Conservation (phyloP, 2,888 invertebrate species). For the Mythimna loreyi region DNA sequence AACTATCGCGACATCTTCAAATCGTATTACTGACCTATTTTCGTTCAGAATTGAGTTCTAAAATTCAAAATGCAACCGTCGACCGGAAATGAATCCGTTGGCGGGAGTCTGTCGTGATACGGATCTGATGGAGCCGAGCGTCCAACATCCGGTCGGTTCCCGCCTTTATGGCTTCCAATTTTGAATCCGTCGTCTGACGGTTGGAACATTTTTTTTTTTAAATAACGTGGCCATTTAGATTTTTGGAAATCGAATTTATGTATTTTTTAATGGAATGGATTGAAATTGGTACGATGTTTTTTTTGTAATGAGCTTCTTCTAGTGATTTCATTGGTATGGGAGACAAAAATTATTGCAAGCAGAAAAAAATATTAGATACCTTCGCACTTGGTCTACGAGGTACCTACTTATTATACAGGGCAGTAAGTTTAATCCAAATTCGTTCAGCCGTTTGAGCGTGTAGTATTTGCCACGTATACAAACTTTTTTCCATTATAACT, state of each 20-base stretch:
- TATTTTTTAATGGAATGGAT: constrained; percentile 27
- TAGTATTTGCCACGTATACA: no score
- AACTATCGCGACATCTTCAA: constrained; percentile 67
- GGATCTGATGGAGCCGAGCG: constrained; percentile 87
- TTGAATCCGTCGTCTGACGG: constrained; percentile 75
- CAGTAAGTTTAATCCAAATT: no score
- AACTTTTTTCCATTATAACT: no score
- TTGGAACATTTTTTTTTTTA: constrained; percentile 62
- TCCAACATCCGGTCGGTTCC: constrained; percentile 87
- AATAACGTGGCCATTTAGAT: constrained; percentile 51
- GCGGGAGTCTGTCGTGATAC: constrained; percentile 87
- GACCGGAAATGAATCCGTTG: constrained; percentile 89
- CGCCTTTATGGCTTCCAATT: constrained; percentile 89
- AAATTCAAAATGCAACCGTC: constrained; percentile 88
- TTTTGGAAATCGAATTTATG: constrained; percentile 32
- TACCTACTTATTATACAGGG: no score
- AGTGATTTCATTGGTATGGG: not conserved
- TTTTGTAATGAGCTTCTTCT: no score
- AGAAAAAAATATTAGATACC: no score
- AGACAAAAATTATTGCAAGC: not conserved
- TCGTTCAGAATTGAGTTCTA: constrained; percentile 78
- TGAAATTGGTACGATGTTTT: not conserved
- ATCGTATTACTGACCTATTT: constrained; percentile 77
- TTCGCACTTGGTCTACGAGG: no score
- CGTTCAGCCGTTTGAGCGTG: no score